phyloP scores from a whole-genome alignment of 2,113 vertebrate species.

The Grantiella picta region DNA sequence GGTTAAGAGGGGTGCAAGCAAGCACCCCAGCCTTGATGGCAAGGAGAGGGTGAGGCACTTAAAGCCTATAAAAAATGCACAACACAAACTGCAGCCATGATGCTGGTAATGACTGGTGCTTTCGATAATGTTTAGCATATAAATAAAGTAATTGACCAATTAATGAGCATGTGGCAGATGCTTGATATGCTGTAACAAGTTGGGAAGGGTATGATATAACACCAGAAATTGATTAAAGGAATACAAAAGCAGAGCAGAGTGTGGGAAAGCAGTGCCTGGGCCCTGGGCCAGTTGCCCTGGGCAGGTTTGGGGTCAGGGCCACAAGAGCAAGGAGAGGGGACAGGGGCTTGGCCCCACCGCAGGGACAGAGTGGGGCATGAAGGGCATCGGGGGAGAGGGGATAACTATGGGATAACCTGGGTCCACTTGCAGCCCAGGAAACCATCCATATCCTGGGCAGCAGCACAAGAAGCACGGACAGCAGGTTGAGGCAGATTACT shows the following conservation, averaged over 20 bases:
- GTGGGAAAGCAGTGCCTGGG: neutral
- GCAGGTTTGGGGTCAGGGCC: neutral
- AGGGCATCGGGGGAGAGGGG: rapidly evolving
- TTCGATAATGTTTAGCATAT: neutral
- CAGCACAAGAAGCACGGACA: neutral
- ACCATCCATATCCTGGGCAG: neutral
- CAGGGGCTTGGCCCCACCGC: neutral
- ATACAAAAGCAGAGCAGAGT: neutral
- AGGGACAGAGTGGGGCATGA: rapidly evolving
- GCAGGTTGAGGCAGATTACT: neutral
- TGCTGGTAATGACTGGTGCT: neutral
- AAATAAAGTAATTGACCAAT: conserved; percentile 29
- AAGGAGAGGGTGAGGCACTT: neutral
- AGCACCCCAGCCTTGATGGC: neutral
- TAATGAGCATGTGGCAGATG: neutral
- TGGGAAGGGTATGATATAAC: neutral
- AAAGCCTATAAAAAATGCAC: neutral
- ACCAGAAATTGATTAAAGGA: neutral
- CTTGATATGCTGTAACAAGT: neutral
- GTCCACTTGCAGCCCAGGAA: neutral
- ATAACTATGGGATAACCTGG: neutral
- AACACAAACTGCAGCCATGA: neutral
- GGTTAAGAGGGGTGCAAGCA: neutral
- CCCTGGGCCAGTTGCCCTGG: rapidly evolving
- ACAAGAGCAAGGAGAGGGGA: too few relatives aligned